These are phyloP conservation scores for Rhegmatorhina hoffmannsi DNA, from an alignment of 2,113 vertebrate species.

Conservation along the genomic window DNA sequence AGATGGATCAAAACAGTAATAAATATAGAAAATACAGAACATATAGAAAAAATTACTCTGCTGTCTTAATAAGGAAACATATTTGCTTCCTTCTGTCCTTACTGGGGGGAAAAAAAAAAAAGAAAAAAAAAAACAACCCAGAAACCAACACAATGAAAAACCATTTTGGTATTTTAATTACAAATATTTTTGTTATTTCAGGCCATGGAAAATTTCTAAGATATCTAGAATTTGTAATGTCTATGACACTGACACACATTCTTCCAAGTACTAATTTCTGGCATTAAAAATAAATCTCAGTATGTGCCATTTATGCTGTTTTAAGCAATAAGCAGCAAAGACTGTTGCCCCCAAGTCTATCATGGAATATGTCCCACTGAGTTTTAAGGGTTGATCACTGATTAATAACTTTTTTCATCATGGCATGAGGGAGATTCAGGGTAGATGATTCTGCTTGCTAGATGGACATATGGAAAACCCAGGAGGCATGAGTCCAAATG, in stretches of 20 bases:
- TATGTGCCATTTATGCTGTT: neutral
- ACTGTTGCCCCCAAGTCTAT: neutral
- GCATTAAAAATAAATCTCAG: neutral
- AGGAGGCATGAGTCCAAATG: neutral
- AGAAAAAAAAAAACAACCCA: neutral
- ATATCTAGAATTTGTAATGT: neutral
- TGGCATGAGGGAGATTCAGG: neutral
- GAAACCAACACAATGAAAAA: no score
- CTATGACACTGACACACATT: neutral
- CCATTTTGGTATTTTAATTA: neutral
- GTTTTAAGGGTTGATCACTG: neutral
- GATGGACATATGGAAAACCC: neutral
- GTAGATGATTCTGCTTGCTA: neutral
- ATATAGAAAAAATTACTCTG: neutral
- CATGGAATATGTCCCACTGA: accelerated
- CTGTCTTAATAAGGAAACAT: neutral
- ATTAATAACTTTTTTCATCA: neutral
- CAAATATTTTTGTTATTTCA: neutral
- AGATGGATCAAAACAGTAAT: neutral
- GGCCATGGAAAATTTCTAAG: neutral
- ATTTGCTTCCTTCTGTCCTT: neutral
- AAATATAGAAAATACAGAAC: neutral
- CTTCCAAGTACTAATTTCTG: neutral
- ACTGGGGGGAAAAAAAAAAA: neutral
- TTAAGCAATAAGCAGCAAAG: neutral